A percentile compares a stretch with the other conserved stretches of the same genome.
These are phyloP conservation scores for Patella vulgata DNA, from an alignment of 1,140 invertebrate genomes.

Conservation along the genomic window DNA sequence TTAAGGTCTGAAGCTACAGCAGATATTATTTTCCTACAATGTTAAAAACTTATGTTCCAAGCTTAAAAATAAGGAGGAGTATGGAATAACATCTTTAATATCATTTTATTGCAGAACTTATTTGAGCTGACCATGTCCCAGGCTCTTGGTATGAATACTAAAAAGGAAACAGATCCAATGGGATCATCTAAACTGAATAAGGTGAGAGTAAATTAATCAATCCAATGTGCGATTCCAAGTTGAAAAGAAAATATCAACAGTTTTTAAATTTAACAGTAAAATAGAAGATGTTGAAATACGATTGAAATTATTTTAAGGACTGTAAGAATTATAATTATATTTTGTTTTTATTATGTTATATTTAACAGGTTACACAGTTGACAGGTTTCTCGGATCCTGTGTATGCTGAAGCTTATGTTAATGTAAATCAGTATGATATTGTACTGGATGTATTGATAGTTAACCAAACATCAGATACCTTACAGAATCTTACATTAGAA, in stretches of 20 bases:
- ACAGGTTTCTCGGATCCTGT: slow-evolving; percentile 99
- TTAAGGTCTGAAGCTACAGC: no score
- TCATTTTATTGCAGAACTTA: slow-evolving; percentile 79
- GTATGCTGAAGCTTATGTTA: slow-evolving; percentile 98
- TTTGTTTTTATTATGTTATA: no score
- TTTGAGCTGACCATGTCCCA: slow-evolving; percentile 95
- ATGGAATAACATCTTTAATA: no score
- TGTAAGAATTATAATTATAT: no score
- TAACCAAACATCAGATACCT: slow-evolving; percentile 95
- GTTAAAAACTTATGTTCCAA: no score
- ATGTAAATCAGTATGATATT: slow-evolving; percentile 94
- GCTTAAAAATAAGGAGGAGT: no score
- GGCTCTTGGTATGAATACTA: slow-evolving; percentile 79
- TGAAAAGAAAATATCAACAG: no score
- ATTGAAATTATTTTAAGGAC: no score
- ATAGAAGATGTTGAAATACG: no score
- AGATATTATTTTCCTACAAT: no score
- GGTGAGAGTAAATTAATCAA: slow-evolving; percentile 63
- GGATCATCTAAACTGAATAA: slow-evolving; percentile 76
- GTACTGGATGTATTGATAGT: slow-evolving; percentile 77
- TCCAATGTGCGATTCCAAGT: no score
- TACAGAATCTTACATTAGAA: slow-evolving; percentile 98
- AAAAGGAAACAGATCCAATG: slow-evolving; percentile 72
- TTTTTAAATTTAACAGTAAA: no score
- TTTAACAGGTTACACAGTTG: slow-evolving; percentile 86